Base-by-base conservation (phyloP, 1,140 invertebrate genomes). In the Schlechtendalia chinensis region DNA sequence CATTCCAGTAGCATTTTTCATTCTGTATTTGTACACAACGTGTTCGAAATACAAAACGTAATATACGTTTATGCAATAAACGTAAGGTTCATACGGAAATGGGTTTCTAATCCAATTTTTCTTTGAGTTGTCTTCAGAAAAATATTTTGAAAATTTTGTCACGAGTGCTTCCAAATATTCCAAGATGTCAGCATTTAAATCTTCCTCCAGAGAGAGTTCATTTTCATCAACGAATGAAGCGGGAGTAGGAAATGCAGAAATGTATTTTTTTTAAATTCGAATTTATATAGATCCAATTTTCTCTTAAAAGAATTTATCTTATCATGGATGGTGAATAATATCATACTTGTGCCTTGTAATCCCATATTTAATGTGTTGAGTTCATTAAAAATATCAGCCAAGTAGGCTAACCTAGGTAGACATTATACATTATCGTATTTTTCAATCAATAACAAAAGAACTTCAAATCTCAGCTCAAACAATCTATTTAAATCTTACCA, bases 371-470 rank as follows among this genome's bases (percentile, higher is more conserved):
- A 82, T 67, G 81, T 82, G 81, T 85, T 83, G 74, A 84, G 56
- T 82, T 84, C 82, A 54, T 82, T 79, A 83, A 84, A 84, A 80
- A 84, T 82, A 83, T 84, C 84, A 65, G 82, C 82, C 50, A 84
- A 83, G 82, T 83, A 84, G 80, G 83, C 82, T 72, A 83, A 69
- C 71, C 82, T 84, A 69, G 82, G 58, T 74, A 84, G 39, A 63
- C 47, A n/a, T n/a, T n/a, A n/a, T n/a, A n/a, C n/a, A n/a, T n/a
- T n/a, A n/a, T n/a, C 65, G 80, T 69, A 12, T 22, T 58, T 80
- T 45, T 82, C 74, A 22, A 80, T 39, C 19, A 82, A 24, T 81
- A 82, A 81, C 16, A 80, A 50, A 59, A 53, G 8, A 27, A 81
- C 27, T 82, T 82, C 75, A 65, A 63, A 72, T 32, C 39, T 67